Conservation (phyloP, 2,888 invertebrate species). For the Sarcophaga subvicina region DNA sequence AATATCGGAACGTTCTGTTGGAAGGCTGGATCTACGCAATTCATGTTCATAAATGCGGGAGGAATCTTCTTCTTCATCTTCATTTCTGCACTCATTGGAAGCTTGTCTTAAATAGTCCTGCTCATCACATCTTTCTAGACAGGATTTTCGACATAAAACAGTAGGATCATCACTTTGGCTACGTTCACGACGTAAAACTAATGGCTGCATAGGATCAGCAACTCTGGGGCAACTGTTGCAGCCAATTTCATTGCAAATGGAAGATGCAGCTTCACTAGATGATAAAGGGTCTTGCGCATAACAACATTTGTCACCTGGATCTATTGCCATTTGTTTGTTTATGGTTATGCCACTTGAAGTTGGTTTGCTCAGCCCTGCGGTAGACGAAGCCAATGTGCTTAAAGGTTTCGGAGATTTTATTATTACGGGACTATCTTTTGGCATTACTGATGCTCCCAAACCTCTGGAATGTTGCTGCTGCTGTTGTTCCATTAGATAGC, state of each 20-base stretch:
- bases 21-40: constrained; percentile 59
- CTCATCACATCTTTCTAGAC: constrained; percentile 59
- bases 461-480: constrained; percentile 77
- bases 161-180: constrained; percentile 65
- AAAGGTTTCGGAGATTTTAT: constrained; percentile 78
- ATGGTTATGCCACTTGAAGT: constrained; percentile 76
- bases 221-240: constrained; percentile 69
- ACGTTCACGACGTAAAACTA: constrained; percentile 69
- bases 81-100: constrained; percentile 68
- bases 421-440: constrained; percentile 81
- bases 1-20: constrained; percentile 52
- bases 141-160: constrained; percentile 53
- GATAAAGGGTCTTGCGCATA: constrained; percentile 70
- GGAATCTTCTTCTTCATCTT: constrained; percentile 71
- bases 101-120: constrained; percentile 72
- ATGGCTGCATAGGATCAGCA: constrained; percentile 48
- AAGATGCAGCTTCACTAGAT: constrained; percentile 55
- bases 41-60: constrained; percentile 57
- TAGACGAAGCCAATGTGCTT: constrained; percentile 58
- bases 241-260: constrained; percentile 71
- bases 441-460: constrained; percentile 79
- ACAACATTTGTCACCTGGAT: constrained; percentile 79
- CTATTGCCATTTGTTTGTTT: constrained; percentile 81
- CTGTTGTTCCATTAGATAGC: constrained; percentile 71
- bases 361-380: constrained; percentile 46